phyloP scores from a whole-genome alignment of 2,797 vertebrate genomes.

The Octomys mimax region DNA sequence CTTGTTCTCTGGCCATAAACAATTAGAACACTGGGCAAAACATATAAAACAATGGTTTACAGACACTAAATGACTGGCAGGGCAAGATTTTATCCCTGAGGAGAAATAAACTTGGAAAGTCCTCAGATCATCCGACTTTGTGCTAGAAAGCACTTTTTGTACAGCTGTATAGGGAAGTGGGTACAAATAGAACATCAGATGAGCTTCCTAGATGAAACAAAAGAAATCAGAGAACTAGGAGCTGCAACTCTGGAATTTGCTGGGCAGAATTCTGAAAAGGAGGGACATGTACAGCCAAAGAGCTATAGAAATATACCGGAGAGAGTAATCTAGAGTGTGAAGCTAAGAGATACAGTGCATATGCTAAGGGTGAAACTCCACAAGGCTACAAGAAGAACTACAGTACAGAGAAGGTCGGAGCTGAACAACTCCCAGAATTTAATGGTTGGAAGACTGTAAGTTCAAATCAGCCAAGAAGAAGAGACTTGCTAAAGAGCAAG shows the following conservation, averaged over 20 bases:
- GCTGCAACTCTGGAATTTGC: not conserved
- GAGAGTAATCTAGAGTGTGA: not conserved
- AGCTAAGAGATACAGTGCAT: not conserved
- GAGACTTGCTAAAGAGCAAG: not conserved
- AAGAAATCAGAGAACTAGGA: not conserved
- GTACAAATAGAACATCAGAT: not conserved
- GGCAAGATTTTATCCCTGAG: not conserved
- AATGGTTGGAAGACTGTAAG: not conserved
- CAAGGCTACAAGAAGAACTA: not conserved
- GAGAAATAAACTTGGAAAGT: not conserved
- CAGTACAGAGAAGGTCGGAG: not conserved
- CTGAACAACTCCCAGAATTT: not conserved
- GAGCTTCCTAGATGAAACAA: not conserved
- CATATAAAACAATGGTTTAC: not conserved
- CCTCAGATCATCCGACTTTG: not conserved
- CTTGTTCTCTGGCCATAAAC: not conserved
- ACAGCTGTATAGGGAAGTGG: not conserved
- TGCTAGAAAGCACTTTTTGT: conserved; percentile 12
- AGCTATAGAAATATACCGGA: not conserved
- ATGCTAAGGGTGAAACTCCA: not conserved
- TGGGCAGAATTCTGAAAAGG: not conserved
- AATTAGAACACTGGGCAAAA: not conserved
- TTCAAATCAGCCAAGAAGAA: not conserved
- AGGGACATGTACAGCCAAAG: not conserved
- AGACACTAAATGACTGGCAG: not conserved